Base-by-base conservation (phyloP, 2,113 vertebrate genomes). In the Paramisgurnus dabryanus region DNA sequence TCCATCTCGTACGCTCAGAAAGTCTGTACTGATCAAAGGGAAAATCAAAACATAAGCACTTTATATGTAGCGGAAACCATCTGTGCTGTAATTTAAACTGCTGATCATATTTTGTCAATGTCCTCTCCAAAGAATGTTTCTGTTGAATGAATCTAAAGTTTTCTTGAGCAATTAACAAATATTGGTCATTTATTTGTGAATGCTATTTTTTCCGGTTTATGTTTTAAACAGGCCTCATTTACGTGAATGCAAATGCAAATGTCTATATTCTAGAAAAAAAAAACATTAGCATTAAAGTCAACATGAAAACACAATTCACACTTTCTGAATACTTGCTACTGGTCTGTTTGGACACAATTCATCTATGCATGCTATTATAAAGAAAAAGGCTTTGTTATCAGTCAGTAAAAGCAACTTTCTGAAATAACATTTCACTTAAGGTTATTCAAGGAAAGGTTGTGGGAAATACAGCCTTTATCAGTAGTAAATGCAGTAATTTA, bases 1-100 rank as follows among this genome's bases (percentile, higher is more conserved):
- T 61, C n/a, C 41, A 57, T 82, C 66, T 72, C 77, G 39, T 6
- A 40, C 6, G 10, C 6, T 47, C 45, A 47, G 7, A 7, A 47
- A 47, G 45, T 47, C 45, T 8, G 45, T 47, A 47, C 45, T 8
- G 7, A 2, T 8, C 45, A 47, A 57, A 71, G 34, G 61, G 61
- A 80, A 80, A 18, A 69, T 79, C 80, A 55, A 82, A 79, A 72
- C 69, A 61, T 67, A 85, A 76, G 84, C 84, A 85, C 84, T 85
- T 85, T 84, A 81, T 78, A 74, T 78, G 27, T 82, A 85, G 72
- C 83, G 67, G 61, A 82, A 82, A 76, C 53, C 57, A 74, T 79
- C 76, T 45, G 73, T 71, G 57, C 76, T 85, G 80, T 82, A 76
- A 79, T 80, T 82, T 79, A 82, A 76, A 69, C 71, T 75, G 74